Base-by-base conservation (phyloP, 2,888 invertebrate genomes). In the Drymonia ruficornis region DNA sequence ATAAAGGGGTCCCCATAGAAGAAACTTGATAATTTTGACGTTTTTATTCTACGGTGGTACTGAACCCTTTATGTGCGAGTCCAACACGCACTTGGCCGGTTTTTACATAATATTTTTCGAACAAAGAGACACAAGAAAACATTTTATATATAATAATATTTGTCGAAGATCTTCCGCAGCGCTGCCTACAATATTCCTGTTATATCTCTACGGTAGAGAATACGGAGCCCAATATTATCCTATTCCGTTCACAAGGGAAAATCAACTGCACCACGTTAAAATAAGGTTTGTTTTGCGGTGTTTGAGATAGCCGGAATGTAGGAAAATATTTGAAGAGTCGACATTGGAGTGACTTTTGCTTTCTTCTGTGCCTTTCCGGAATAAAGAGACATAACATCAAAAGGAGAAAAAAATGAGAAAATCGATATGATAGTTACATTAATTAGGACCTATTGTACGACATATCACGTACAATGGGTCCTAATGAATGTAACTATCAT, bases 321-420 rank as follows among this genome's bases (percentile, higher is more conserved):
- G 46, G 46, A 45, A 15, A 56, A 70, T 72, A 70, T 72, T 67
- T 72, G 66, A 52, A 53, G 47, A 52, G 55, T 59, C 49, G 46
- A 51, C 55, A 53, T 56, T 31, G 47, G 52, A 47, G 38, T 46
- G 51, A 34, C 60, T 59, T 57, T 49, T 46, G 52, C 55, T 72
- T 60, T 53, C 50, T 54, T 18, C 48, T 52, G 56, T 52, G 56
- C 7, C 12, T 43, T 13, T 43, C 12, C 4, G n/a, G 19, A 16
- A 13, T n/a, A 42, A 2, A 23, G n/a, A n/a, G n/a, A n/a, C n/a
- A n/a, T n/a, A n/a, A n/a, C n/a, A n/a, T n/a, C n/a, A n/a, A n/a
- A n/a, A n/a, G n/a, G n/a, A n/a, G n/a, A n/a, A n/a, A n/a, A n/a
- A n/a, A n/a, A n/a, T n/a, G n/a, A n/a, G n/a, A n/a, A n/a, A n/a